phyloP scores from a whole-genome alignment of 2,888 invertebrate species.

The Archaeoteleia sp. region DNA sequence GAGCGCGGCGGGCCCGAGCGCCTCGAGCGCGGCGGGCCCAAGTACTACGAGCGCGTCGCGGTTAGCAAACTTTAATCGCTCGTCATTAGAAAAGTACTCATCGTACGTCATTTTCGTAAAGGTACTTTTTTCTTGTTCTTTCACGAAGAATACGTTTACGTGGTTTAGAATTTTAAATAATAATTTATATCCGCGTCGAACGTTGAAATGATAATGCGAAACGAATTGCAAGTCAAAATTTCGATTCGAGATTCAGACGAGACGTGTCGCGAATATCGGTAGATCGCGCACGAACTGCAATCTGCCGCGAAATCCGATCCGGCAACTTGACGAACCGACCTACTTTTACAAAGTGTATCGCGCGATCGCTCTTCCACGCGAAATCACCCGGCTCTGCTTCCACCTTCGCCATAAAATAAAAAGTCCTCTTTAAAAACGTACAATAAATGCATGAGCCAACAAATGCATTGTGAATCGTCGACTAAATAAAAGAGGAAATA shows the following conservation, averaged over 20 bases:
- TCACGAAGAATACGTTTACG: too few species aligned
- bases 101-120: too few species aligned
- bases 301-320: slow-evolving; percentile 5
- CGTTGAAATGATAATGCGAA: neutral
- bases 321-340: slow-evolving; percentile 9
- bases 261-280: slow-evolving; percentile 3
- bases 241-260: slow-evolving; percentile 2
- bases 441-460: slow-evolving; percentile 14
- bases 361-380: slow-evolving; percentile 3
- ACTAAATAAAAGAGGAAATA: slow-evolving; percentile 1
- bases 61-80: too few species aligned
- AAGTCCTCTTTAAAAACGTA: slow-evolving; percentile 9
- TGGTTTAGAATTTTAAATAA: too few species aligned
- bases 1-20: too few species aligned
- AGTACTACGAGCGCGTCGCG: too few species aligned
- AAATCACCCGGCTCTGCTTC: slow-evolving; percentile 10
- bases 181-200: neutral
- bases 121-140: too few species aligned
- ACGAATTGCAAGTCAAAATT: neutral
- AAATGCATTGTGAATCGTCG: slow-evolving; percentile 7
- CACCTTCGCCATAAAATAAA: slow-evolving; percentile 9
- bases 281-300: slow-evolving; percentile 1
- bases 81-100: too few species aligned
- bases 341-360: slow-evolving; percentile 1
- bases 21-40: too few species aligned